These are phyloP conservation scores for Pheosia gnoma DNA, from an alignment of 2,888 invertebrate genomes.

Conservation along the genomic window DNA sequence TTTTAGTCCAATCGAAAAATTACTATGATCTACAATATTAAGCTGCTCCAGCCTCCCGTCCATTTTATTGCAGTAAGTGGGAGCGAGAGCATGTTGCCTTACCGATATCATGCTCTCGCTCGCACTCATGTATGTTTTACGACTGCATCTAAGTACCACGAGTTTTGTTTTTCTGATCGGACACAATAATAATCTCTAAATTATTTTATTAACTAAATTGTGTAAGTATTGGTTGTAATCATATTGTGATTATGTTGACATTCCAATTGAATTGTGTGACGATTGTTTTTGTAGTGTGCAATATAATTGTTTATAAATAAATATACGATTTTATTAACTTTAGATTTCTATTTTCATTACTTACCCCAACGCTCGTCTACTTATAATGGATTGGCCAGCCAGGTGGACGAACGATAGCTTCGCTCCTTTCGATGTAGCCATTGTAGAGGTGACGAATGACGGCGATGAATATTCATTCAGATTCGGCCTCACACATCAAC, in stretches of 20 bases:
- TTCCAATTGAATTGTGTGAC: slow-evolving; percentile 25
- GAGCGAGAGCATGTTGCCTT: not conserved
- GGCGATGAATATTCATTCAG: no score
- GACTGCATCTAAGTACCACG: not conserved
- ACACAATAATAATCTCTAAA: not conserved
- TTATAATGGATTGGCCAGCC: no score
- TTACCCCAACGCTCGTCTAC: no score
- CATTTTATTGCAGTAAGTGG: not conserved
- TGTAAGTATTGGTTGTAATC: slow-evolving; percentile 19
- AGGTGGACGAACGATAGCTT: no score
- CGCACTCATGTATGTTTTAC: not conserved
- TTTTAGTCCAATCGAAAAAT: not conserved
- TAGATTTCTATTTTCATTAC: no score
- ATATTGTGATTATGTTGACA: slow-evolving; percentile 32
- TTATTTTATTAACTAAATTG: slow-evolving; percentile 3
- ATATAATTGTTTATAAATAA: slow-evolving; percentile 16
- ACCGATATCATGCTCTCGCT: no score
- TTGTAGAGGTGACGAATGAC: no score
- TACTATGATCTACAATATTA: not conserved
- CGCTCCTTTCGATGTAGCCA: no score
- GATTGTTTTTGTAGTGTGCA: slow-evolving; percentile 18
- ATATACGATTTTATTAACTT: slow-evolving; percentile 17
- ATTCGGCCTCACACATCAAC: no score
- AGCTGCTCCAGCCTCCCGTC: not conserved
- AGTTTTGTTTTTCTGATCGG: not conserved